Base-by-base conservation (phyloP, 1,140 invertebrate species). In the Ylistrum balloti region DNA sequence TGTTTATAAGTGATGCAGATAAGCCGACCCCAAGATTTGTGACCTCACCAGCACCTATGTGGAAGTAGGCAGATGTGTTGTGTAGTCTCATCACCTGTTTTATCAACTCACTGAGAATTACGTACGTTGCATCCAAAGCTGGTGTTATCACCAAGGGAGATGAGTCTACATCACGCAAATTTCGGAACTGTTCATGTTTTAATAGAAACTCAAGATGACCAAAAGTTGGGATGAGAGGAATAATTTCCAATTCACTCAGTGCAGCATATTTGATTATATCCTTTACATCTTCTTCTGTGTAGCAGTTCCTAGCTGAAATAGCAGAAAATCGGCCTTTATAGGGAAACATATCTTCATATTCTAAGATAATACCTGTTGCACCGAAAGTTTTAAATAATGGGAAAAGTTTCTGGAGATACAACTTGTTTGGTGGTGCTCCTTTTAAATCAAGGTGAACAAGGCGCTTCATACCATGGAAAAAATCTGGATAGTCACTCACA, bases 261-360 rank as follows among this genome's bases (percentile, higher is more conserved):
- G 97, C 97, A 0, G 98, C 98, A 34, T 97, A 94, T 45, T 96
- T 94, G 45, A 97, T 95, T 89, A 99, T 97, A 33, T 91, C 88
- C 20, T 88, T 48, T 0, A 99, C 97, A 92, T 99, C 97, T 41
- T 96, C 95, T 41, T 93, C 93, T 41, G 94, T 95, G 95, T 99
- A 99, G 88, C 97, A 97, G 96, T 99, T 98, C 38, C 96, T 96
- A 3, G 98, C 97, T 0, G 97, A 96, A 10, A 99, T 96, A 0
- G 96, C 96, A n/a, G 96, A 96, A 7, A 99, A 95, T 0, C 96
- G 95, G 0, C 97, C 98, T 33, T 96, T 97, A 96, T 98, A 99
- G 0, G 99, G 99, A 96, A 99, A 99, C 98, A 99, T 99, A 94
- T 99, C 99, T 96, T 99, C 99, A 96, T 99, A 99, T 96, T 99